These are phyloP conservation scores for Cherax quadricarinatus DNA, from an alignment of 1,140 invertebrate genomes.

Conservation along the genomic window DNA sequence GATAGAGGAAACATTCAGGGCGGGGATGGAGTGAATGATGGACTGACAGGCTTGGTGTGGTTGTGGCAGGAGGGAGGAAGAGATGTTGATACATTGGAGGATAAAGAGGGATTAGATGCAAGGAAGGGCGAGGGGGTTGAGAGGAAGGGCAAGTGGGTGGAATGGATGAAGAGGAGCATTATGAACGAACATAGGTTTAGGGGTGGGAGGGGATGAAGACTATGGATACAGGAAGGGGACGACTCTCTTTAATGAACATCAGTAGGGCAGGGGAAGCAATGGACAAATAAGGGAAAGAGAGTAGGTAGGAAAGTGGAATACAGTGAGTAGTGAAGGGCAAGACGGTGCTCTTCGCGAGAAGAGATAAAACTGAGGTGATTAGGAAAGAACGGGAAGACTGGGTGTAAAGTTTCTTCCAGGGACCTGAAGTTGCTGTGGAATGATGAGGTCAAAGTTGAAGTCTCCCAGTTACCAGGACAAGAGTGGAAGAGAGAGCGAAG, in stretches of 20 bases:
- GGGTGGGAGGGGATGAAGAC: not conserved
- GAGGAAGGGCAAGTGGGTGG: not conserved
- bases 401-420: slow-evolving; percentile 1
- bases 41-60: not conserved
- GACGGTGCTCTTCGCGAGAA: too few relatives aligned
- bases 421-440: slow-evolving; percentile 24
- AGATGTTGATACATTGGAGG: too few relatives aligned
- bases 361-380: not conserved
- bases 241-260: too few relatives aligned
- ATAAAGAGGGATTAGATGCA: too few relatives aligned
- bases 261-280: too few relatives aligned
- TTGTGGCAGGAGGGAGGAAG: not conserved
- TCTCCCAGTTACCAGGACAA: not conserved
- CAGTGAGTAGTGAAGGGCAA: not conserved
- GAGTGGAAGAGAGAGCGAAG: not conserved
- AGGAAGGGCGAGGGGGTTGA: not conserved
- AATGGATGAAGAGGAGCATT: too few relatives aligned
- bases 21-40: not conserved
- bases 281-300: too few relatives aligned
- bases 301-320: not conserved
- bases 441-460: slow-evolving; percentile 39
- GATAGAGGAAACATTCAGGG: not conserved
- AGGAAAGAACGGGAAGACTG: not conserved
- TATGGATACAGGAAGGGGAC: too few relatives aligned
- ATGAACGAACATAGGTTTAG: too few relatives aligned